Conservation (phyloP, 2,888 invertebrate genomes). For the Protula sp. region DNA sequence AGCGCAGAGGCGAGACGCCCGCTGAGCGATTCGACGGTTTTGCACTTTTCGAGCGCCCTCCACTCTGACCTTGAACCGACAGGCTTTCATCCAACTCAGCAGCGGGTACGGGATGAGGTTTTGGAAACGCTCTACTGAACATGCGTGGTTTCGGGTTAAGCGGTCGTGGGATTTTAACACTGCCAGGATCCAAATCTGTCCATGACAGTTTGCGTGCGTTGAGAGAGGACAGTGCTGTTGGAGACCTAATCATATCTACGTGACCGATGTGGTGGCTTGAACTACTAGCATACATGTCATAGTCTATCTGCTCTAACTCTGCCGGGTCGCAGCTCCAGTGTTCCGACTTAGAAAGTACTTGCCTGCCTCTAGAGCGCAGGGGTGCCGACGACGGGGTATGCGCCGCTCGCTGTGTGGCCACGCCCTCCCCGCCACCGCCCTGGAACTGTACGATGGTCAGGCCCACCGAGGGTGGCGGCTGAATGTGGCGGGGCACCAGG, state of each 20-base stretch:
- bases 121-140: background rate
- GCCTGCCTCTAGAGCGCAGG: too few relatives aligned
- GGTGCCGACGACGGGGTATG: background rate
- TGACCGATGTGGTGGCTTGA: too few relatives aligned
- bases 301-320: too few relatives aligned
- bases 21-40: slow-evolving; percentile 2
- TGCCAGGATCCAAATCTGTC: background rate
- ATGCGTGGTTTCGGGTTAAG: background rate
- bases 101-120: background rate
- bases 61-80: background rate
- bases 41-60: background rate
- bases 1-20: slow-evolving; percentile 6
- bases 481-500: background rate
- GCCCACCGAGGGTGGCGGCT: background rate
- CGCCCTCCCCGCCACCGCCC: background rate
- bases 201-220: too few relatives aligned
- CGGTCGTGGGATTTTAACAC: background rate
- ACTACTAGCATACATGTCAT: too few relatives aligned
- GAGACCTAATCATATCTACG: too few relatives aligned
- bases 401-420: background rate
- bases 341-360: too few relatives aligned
- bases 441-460: background rate
- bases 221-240: too few relatives aligned
- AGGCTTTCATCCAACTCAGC: background rate
- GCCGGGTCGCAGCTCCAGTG: background rate